A percentile compares a stretch with the other conserved stretches of the same genome.
Evolutionary conservation across 1,140 invertebrate species (phyloP).

Genomic region (Harpegnathos saltator): DNA sequence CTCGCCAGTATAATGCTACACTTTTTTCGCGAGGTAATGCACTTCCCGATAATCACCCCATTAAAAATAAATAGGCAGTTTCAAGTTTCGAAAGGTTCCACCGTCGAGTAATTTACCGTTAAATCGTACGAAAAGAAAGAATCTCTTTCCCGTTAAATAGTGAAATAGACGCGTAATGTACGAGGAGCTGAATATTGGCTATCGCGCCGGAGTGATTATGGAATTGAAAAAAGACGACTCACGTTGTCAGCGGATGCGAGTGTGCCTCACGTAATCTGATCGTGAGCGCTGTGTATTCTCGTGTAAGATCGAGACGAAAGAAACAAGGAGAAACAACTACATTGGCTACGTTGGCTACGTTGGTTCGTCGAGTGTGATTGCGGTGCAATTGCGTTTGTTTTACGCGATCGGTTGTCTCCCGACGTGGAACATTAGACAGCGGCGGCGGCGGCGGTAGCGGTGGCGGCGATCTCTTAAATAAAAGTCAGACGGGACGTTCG

Average conservation of each 20-base stretch:
- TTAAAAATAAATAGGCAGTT: too few relatives aligned
- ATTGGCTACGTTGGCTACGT: too few relatives aligned
- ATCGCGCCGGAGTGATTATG: conserved; percentile 11
- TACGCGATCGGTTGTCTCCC: conserved; percentile 23
- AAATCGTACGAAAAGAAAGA: neutral
- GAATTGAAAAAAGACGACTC: conserved; percentile 15
- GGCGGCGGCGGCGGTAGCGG: neutral
- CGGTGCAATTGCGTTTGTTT: conserved; percentile 28
- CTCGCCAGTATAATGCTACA: conserved; percentile 82
- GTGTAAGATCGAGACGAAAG: neutral
- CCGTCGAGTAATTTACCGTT: neutral
- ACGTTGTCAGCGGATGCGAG: conserved; percentile 10
- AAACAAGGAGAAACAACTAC: too few relatives aligned
- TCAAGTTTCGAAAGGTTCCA: neutral
- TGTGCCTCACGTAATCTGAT: conserved; percentile 21
- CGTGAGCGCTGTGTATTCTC: neutral
- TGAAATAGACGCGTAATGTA: neutral
- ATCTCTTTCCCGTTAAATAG: neutral
- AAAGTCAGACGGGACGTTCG: conserved; percentile 44
- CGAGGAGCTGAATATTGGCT: neutral
- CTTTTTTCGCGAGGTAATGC: conserved; percentile 79
- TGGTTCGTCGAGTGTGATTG: conserved; percentile 8
- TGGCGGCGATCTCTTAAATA: conserved; percentile 28
- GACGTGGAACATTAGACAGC: conserved; percentile 12
- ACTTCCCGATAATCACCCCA: neutral